phyloP scores from a whole-genome alignment of 2,797 vertebrate genomes.

The Xiphorhynchus erythropygius region DNA sequence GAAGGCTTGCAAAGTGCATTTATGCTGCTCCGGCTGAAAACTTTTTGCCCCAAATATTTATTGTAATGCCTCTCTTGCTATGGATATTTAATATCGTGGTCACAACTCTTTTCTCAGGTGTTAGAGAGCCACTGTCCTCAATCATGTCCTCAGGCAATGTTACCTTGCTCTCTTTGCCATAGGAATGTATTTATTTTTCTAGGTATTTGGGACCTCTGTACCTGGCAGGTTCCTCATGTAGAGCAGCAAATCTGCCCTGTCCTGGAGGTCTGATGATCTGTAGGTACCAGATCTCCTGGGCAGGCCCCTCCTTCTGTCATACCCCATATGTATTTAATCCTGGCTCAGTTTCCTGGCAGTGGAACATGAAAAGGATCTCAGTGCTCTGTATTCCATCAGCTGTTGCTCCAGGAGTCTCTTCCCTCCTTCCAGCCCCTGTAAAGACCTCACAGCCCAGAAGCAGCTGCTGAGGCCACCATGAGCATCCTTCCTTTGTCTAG shows the following conservation, averaged over 20 bases:
- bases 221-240: background rate
- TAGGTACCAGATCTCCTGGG: background rate
- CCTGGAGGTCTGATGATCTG: background rate
- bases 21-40: background rate
- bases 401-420: background rate
- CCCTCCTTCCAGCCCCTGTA: background rate
- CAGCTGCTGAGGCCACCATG: background rate
- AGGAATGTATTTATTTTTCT: background rate
- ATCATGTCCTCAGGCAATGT: fast-evolving
- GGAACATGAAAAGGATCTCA: background rate
- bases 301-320: background rate
- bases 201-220: background rate
- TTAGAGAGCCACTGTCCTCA: background rate
- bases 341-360: background rate
- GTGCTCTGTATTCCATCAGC: background rate
- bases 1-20: background rate
- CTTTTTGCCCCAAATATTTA: background rate
- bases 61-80: background rate
- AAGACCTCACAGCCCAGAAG: background rate
- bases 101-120: background rate
- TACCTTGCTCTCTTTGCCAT: background rate
- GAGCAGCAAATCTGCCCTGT: background rate
- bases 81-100: background rate
- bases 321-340: background rate
- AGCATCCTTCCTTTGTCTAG: background rate